phyloP scores from a whole-genome alignment of 2,113 vertebrate species.

The Sylvia atricapilla region DNA sequence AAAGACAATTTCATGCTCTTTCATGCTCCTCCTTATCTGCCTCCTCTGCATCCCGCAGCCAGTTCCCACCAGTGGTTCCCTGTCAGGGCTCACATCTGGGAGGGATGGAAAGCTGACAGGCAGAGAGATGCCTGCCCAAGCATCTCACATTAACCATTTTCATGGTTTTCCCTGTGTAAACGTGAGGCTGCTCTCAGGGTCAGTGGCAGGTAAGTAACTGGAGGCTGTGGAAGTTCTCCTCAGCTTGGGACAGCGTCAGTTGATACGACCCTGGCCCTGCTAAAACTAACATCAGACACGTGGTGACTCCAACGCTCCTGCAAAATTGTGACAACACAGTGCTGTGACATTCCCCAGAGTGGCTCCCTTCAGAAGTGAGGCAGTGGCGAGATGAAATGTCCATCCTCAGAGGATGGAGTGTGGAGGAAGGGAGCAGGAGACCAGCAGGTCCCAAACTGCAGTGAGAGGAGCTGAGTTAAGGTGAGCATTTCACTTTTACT shows the following conservation, averaged over 20 bases:
- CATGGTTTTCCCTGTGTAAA: background rate
- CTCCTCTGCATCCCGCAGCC: constrained; percentile 4
- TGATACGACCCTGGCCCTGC: background rate
- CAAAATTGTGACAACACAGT: background rate
- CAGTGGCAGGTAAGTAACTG: background rate
- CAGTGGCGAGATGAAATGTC: background rate
- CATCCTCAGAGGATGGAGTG: background rate
- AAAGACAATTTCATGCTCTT: constrained; percentile 68
- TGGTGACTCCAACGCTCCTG: background rate
- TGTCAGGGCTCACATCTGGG: constrained; percentile 53
- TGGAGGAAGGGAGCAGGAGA: background rate
- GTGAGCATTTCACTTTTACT: background rate
- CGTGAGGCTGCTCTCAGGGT: background rate
- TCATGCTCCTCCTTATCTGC: constrained; percentile 63
- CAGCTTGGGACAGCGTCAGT: background rate
- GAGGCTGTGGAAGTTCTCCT: background rate
- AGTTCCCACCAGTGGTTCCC: constrained; percentile 55
- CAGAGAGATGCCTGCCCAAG: background rate
- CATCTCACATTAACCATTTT: constrained; percentile 49
- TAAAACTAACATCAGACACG: background rate
- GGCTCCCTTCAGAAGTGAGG: background rate
- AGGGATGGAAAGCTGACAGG: constrained; percentile 13
- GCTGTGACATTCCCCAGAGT: background rate
- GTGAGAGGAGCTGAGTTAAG: background rate
- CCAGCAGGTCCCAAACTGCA: background rate